Percentiles rank a stretch among this genome's conserved stretches.
phyloP scores from a whole-genome alignment of 1,140 invertebrate genomes.

The Drosophila sturtevanti region DNA sequence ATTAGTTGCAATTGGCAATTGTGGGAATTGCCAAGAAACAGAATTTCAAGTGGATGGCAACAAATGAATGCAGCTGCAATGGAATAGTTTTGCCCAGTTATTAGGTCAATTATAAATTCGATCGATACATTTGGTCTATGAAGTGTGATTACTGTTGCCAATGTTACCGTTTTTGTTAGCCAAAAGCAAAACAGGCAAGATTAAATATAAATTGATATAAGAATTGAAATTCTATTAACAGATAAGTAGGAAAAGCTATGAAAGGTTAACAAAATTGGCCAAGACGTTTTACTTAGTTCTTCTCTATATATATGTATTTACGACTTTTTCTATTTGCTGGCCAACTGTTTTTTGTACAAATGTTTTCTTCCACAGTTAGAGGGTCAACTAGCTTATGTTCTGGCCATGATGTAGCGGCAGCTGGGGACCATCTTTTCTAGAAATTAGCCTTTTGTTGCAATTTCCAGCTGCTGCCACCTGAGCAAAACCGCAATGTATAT shows the following conservation, averaged over 20 bases:
- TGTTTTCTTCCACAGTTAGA: neutral
- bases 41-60: constrained; percentile 37
- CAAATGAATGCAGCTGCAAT: constrained; percentile 43
- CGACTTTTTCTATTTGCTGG: too few relatives aligned
- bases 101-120: constrained; percentile 10
- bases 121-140: constrained; percentile 7
- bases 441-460: constrained; percentile 32
- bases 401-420: constrained; percentile 12
- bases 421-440: constrained; percentile 39
- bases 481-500: constrained; percentile 60
- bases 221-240: too few relatives aligned
- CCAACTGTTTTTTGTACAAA: too few relatives aligned
- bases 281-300: too few relatives aligned
- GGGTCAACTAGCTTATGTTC: neutral
- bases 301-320: too few relatives aligned
- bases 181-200: too few relatives aligned
- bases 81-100: constrained; percentile 24
- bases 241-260: too few relatives aligned
- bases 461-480: constrained; percentile 47
- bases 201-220: too few relatives aligned
- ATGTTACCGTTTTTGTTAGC: neutral
- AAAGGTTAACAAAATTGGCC: too few relatives aligned
- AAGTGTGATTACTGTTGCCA: neutral
- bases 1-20: constrained; percentile 77
- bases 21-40: constrained; percentile 51